Base-by-base conservation (phyloP, 2,888 invertebrate species). In the Gonocerus acuteangulatus region DNA sequence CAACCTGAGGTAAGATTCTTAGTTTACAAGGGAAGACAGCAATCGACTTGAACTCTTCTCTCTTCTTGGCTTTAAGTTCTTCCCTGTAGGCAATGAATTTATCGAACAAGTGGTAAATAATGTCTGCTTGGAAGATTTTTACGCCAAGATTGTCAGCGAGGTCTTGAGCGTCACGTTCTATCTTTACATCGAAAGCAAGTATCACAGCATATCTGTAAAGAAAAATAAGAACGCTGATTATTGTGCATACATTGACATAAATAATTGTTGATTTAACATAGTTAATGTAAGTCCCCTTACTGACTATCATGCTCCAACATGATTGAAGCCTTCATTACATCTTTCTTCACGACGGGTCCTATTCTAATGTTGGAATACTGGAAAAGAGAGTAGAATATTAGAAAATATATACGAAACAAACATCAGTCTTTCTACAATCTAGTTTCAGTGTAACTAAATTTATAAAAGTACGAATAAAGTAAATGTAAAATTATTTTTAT, bases 61-160 rank as follows among this genome's bases (percentile, higher is more conserved):
- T 84, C 73, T 94, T 95, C 75, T 85, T 85, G 72, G 86, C 85
- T 72, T 87, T 90, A 58, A 95, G 77, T 70, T 96, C 95, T 62
- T 95, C 95, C 65, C 94, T 82, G 76, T 88, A 93, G 13, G 88
- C 85, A 70, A 84, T 95, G 79, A 99, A 99, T 75, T 90, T 89
- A 76, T 99, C 99, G 77, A 97, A 97, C 72, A 99, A 80, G 77
- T 99, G 99, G 78, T 99, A 99, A 73, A 99, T 99, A 74, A 99
- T 99, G 78, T 99, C 96, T 6, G 99, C 99, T 67, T 91, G 85
- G 82, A 99, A 99, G 74, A 99, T 93, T 77, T 88, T 91, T 59
- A 96, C 94, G 61, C 92, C 92, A 64, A 95, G 75, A 62, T 84
- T 82, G 74, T 99, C 97, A 0, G 99, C 99, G 75, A 97, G 77